Evolutionary conservation across 2,113 vertebrate genomes (phyloP).

Genomic region (Gymnocephalus cernua): DNA sequence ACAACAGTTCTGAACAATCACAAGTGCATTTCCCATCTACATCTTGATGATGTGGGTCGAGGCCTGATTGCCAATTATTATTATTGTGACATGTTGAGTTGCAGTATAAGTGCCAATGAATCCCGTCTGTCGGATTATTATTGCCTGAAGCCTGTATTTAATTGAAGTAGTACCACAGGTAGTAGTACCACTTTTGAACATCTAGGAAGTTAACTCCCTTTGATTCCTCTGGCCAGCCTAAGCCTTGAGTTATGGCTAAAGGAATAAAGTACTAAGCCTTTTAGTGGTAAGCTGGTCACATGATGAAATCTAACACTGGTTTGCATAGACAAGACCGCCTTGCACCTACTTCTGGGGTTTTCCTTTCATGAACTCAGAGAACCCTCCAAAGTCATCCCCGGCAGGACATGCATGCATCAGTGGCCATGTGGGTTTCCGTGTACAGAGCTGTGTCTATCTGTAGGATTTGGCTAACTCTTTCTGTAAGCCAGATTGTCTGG

Average conservation of each 20-base stretch:
- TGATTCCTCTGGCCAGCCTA: conserved; percentile 63
- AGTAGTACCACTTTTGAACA: too few relatives aligned
- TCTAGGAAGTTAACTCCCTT: conserved; percentile 20
- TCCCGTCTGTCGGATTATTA: background rate
- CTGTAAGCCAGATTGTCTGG: conserved; percentile 24
- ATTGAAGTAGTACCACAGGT: background rate
- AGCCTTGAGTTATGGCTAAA: conserved; percentile 72
- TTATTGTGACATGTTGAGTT: background rate
- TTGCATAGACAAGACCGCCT: conserved; percentile 61
- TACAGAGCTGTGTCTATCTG: conserved; percentile 27
- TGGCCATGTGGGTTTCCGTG: conserved; percentile 63
- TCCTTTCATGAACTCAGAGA: conserved; percentile 48
- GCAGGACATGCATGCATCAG: conserved; percentile 60
- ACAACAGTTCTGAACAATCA: background rate
- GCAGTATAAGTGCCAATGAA: background rate
- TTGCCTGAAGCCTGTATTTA: background rate
- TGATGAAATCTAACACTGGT: conserved; percentile 68
- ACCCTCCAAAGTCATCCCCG: conserved; percentile 68
- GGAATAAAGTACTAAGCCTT: conserved; percentile 81
- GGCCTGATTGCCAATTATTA: background rate
- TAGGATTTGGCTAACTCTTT: conserved; percentile 45
- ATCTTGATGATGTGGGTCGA: background rate
- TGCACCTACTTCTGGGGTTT: conserved; percentile 59
- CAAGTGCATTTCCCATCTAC: background rate
- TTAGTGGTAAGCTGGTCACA: conserved; percentile 78